A percentile compares a stretch with the other conserved stretches of the same genome.
These are phyloP conservation scores for Leiothrix lutea DNA, from an alignment of 2,113 vertebrate species.

Conservation along the genomic window DNA sequence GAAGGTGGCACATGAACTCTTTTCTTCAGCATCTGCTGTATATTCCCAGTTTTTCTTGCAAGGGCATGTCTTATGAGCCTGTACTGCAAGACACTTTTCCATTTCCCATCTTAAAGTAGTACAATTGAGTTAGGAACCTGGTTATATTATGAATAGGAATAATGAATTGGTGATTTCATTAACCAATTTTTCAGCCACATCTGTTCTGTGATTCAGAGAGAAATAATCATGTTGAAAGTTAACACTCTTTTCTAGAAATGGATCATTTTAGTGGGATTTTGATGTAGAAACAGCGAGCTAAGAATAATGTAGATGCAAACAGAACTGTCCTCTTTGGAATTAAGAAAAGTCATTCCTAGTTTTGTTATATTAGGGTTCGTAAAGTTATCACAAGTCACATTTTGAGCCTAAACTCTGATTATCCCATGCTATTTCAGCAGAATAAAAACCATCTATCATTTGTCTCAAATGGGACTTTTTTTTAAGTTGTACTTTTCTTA, in stretches of 20 bases:
- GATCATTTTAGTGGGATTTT: not conserved
- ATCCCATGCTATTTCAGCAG: constrained; percentile 59
- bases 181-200: not conserved
- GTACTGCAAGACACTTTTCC: not conserved
- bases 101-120: not conserved
- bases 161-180: not conserved
- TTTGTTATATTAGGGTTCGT: not conserved
- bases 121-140: not conserved
- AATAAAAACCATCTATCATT: constrained; percentile 33
- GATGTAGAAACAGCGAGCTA: not conserved
- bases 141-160: not conserved
- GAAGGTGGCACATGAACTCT: not conserved
- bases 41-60: not conserved
- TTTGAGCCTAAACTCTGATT: not conserved
- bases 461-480: not conserved
- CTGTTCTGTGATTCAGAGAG: not conserved
- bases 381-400: not conserved
- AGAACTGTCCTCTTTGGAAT: not conserved
- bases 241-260: not conserved
- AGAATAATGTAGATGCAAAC: not conserved
- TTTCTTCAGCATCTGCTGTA: not conserved
- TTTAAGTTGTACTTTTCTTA: constrained; percentile 50
- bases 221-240: not conserved
- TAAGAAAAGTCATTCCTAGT: not conserved
- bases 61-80: not conserved